Conservation (phyloP, 2,113 vertebrate species). For the Helogale parvula region DNA sequence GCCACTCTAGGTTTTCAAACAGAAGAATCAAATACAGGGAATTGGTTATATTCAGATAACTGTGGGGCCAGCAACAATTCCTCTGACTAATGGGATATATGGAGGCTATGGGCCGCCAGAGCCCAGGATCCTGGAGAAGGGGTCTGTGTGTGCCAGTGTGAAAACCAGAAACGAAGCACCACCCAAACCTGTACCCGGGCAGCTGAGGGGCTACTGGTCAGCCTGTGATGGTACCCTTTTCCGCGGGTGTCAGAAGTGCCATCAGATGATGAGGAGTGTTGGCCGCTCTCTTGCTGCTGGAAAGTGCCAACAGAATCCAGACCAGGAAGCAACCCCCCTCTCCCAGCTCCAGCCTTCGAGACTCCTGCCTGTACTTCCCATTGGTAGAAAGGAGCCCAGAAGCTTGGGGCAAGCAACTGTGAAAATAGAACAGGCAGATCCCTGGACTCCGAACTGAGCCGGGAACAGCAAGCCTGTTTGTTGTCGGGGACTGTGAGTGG, state of each 20-base stretch:
- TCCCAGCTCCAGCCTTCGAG: neutral
- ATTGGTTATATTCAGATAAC: neutral
- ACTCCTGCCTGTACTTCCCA: neutral
- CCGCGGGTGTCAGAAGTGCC: accelerated
- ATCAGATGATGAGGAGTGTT: too few relatives aligned
- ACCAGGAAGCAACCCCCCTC: neutral
- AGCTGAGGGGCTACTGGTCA: neutral
- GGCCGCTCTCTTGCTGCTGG: neutral
- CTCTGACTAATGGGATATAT: neutral
- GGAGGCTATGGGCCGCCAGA: neutral
- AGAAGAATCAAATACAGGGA: neutral
- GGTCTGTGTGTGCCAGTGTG: neutral
- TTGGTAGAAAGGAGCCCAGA: neutral
- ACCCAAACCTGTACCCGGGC: neutral
- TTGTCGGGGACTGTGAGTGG: neutral
- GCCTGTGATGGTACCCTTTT: too few relatives aligned
- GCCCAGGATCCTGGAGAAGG: neutral
- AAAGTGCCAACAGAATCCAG: neutral
- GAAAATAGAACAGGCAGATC: neutral
- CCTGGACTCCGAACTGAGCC: neutral
- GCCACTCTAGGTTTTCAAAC: neutral
- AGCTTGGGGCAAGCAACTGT: neutral
- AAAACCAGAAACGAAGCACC: neutral
- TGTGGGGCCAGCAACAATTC: neutral
- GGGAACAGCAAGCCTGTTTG: neutral